phyloP scores from a whole-genome alignment of 2,113 vertebrate species.

The Turdus rufiventris region DNA sequence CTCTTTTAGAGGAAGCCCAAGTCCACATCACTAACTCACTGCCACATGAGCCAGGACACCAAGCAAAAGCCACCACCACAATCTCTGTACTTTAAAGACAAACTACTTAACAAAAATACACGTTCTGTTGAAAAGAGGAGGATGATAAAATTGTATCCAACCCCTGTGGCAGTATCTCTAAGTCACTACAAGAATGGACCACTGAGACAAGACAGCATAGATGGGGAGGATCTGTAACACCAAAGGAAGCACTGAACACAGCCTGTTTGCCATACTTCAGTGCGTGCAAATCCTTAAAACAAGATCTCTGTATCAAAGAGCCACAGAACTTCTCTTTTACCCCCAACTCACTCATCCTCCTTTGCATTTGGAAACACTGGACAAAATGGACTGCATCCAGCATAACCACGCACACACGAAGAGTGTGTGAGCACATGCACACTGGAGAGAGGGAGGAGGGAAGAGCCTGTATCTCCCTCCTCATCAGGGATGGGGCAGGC shows the following conservation, averaged over 20 bases:
- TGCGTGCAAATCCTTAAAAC: neutral
- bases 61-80: neutral
- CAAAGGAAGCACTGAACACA: neutral
- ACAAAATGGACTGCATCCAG: neutral
- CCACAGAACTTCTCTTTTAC: neutral
- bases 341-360: neutral
- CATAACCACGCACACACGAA: neutral
- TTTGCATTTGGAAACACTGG: neutral
- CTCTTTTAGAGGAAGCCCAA: neutral
- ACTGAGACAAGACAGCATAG: neutral
- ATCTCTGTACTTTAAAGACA: neutral
- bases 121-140: neutral
- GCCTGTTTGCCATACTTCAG: neutral
- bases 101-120: neutral
- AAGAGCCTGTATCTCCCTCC: neutral
- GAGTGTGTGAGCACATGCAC: rapidly evolving
- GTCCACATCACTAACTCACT: neutral
- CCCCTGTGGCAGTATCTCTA: neutral
- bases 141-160: neutral
- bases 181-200: neutral
- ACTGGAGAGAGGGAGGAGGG: neutral
- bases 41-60: neutral
- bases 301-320: neutral
- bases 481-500: neutral
- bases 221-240: neutral